These are phyloP conservation scores for Rhodinocichla rosea DNA, from an alignment of 2,113 vertebrate species.

Conservation along the genomic window DNA sequence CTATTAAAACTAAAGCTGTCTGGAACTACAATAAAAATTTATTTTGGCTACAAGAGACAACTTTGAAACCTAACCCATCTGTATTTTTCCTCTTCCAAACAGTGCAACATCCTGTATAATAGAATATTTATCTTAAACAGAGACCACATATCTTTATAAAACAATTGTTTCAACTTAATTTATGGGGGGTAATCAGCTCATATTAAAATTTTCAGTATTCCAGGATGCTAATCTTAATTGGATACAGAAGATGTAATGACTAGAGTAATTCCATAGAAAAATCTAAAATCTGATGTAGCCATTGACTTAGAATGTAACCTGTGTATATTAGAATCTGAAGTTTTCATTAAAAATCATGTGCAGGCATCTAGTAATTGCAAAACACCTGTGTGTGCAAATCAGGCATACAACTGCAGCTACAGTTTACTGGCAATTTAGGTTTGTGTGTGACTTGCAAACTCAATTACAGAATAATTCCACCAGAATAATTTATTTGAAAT, in stretches of 20 bases:
- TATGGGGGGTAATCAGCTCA: conserved; percentile 31
- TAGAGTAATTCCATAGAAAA: not conserved
- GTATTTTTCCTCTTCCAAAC: conserved; percentile 59
- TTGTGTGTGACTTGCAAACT: not conserved
- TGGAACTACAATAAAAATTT: conserved; percentile 53
- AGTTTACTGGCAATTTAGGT: not conserved
- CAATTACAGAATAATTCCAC: not conserved
- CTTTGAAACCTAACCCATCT: conserved; percentile 57
- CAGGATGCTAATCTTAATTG: conserved; percentile 23
- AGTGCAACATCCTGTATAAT: conserved; percentile 60
- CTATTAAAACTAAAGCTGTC: conserved; percentile 66
- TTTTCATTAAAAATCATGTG: not conserved
- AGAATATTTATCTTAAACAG: conserved; percentile 61
- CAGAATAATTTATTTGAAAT: not conserved
- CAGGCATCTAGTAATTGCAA: not conserved
- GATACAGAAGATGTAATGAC: not conserved
- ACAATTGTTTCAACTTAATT: conserved; percentile 47
- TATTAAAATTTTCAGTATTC: conserved; percentile 29
- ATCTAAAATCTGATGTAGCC: not conserved
- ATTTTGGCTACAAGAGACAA: conserved; percentile 64
- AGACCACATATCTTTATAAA: conserved; percentile 54
- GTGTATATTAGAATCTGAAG: not conserved
- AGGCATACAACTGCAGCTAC: not conserved
- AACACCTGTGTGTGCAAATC: not conserved
- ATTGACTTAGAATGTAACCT: not conserved